A percentile compares a stretch with the other conserved stretches of the same genome.
These are phyloP conservation scores for Corticium candelabrum DNA, from an alignment of 37 sponge, comb jelly and placozoan species.

Conservation along the genomic window DNA sequence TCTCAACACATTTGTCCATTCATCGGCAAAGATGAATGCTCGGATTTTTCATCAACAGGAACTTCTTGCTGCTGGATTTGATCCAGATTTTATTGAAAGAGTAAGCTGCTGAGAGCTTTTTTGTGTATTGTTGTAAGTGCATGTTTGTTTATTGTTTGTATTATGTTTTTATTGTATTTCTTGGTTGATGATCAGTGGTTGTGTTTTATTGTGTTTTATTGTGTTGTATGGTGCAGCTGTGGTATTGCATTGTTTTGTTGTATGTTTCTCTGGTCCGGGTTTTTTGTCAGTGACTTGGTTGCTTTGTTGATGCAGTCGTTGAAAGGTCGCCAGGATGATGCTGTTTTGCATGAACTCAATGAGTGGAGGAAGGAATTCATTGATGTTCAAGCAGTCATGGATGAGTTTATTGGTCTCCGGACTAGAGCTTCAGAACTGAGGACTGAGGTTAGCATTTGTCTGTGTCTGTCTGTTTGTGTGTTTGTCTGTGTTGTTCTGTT, in stretches of 20 bases:
- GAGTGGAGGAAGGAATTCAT: constrained; percentile 58
- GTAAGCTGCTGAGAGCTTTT: constrained; percentile 6
- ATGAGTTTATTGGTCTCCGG: constrained; percentile 41
- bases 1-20: constrained; percentile 70
- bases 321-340: constrained; percentile 48
- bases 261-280: too few relatives aligned
- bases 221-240: too few relatives aligned
- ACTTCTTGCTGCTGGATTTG: constrained; percentile 65
- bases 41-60: constrained; percentile 80
- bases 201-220: too few relatives aligned
- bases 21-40: constrained; percentile 36
- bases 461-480: too few relatives aligned
- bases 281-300: too few relatives aligned
- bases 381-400: constrained; percentile 50
- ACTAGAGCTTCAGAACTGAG: constrained; percentile 29
- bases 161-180: too few relatives aligned
- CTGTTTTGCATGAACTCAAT: constrained; percentile 54
- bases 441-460: constrained; percentile 52
- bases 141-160: not conserved
- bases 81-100: constrained; percentile 36
- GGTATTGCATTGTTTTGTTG: too few relatives aligned
- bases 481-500: too few relatives aligned
- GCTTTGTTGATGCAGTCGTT: constrained; percentile 36
- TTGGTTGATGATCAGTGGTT: too few relatives aligned
- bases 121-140: not conserved